A percentile compares a stretch with the other conserved stretches of the same genome.
These are phyloP conservation scores for Scaptomyza caliginosa DNA, from an alignment of 2,888 invertebrate genomes.

Conservation along the genomic window DNA sequence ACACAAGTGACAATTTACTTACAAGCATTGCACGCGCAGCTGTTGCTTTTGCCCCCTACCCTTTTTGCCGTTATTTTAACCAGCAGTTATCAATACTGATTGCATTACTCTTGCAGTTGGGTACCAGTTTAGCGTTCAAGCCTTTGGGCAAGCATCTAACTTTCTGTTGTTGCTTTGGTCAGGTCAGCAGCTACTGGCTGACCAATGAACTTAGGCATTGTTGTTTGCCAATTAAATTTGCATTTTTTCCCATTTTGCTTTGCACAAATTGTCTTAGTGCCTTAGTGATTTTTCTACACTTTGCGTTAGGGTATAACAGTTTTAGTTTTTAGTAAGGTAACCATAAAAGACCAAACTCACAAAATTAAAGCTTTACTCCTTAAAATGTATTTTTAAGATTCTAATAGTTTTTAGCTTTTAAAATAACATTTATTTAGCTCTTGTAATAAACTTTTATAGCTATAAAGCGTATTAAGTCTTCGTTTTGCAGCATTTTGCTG, in stretches of 20 bases:
- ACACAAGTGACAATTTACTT: slow-evolving; percentile 62
- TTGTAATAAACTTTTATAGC: too few species aligned
- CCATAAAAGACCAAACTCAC: too few species aligned
- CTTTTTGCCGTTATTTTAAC: neutral
- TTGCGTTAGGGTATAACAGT: neutral
- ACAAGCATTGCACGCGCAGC: slow-evolving; percentile 41
- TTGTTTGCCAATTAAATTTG: slow-evolving; percentile 61
- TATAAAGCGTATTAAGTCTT: slow-evolving; percentile 1
- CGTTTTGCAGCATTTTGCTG: neutral
- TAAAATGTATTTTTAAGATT: too few species aligned
- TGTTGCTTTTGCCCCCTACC: slow-evolving; percentile 2
- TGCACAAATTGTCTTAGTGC: slow-evolving; percentile 52
- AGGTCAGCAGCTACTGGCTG: slow-evolving; percentile 45
- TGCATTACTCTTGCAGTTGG: slow-evolving; percentile 10
- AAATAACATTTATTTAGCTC: too few species aligned
- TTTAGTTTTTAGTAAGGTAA: too few species aligned
- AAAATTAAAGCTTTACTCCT: too few species aligned
- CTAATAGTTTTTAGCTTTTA: too few species aligned
- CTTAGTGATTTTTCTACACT: slow-evolving; percentile 35
- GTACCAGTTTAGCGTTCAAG: slow-evolving; percentile 9
- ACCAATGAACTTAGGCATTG: slow-evolving; percentile 71
- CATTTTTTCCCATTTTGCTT: slow-evolving; percentile 49
- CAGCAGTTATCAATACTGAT: slow-evolving; percentile 16
- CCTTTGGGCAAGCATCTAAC: slow-evolving; percentile 5
- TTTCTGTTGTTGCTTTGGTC: slow-evolving; percentile 8